Conservation (phyloP, 2,113 vertebrate species). For the Felis catus region F.catus_Fca126_mat1.0 CM031424.1:78783501-78784000, state of each 20-base stretch:
- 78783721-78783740: neutral
- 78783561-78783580: neutral
- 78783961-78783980: slow-evolving; percentile 81
- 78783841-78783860: slow-evolving; percentile 84
- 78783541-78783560: neutral
- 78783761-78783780: slow-evolving; percentile 10
- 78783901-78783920: slow-evolving; percentile 89
- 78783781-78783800: slow-evolving; percentile 67
- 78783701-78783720: neutral
- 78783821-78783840: slow-evolving; percentile 74
- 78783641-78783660: neutral
- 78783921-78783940: slow-evolving; percentile 91
- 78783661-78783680: neutral
- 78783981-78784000: slow-evolving; percentile 84
- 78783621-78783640: neutral
- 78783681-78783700: neutral
- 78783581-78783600: neutral
- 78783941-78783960: slow-evolving; percentile 86
- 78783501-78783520: slow-evolving; percentile 49
- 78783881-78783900: slow-evolving; percentile 87
- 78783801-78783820: slow-evolving; percentile 61
- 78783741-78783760: neutral
- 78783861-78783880: slow-evolving; percentile 88
- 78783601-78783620: neutral
- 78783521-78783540: slow-evolving; percentile 33